Evolutionary conservation across 2,113 vertebrate species (phyloP).

Genomic region (Python bivittatus): DNA sequence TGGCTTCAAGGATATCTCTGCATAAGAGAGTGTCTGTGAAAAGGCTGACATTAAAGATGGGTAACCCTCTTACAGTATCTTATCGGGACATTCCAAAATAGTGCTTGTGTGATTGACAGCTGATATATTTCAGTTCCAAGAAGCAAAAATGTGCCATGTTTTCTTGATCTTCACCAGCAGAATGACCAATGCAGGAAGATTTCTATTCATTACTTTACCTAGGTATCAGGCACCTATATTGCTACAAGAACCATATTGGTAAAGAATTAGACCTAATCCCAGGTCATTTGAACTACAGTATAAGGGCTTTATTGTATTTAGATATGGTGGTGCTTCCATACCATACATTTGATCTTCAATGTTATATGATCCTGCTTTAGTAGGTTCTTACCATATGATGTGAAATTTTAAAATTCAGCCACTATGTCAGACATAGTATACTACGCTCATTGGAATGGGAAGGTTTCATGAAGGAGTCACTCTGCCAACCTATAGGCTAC

Average conservation of each 20-base stretch:
- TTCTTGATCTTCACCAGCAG: not conserved
- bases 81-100: conserved; percentile 5
- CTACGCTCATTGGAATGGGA: too few species aligned
- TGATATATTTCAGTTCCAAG: conserved; percentile 2
- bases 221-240: not conserved
- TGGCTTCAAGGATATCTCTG: not conserved
- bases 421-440: not conserved
- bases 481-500: not conserved
- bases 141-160: not conserved
- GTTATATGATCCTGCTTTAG: not conserved
- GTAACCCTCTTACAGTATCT: not conserved
- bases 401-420: not conserved
- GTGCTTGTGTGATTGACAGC: conserved; percentile 1
- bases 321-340: not conserved
- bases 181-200: not conserved
- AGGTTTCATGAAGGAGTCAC: not conserved
- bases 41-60: not conserved
- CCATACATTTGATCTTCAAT: not conserved
- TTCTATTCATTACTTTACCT: not conserved
- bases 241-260: not conserved
- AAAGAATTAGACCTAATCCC: not conserved
- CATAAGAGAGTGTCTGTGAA: conserved; percentile 19
- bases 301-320: not conserved
- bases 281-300: not conserved
- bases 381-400: not conserved